Conservation (phyloP, 2,113 vertebrate species). For the Corapipo altera region DNA sequence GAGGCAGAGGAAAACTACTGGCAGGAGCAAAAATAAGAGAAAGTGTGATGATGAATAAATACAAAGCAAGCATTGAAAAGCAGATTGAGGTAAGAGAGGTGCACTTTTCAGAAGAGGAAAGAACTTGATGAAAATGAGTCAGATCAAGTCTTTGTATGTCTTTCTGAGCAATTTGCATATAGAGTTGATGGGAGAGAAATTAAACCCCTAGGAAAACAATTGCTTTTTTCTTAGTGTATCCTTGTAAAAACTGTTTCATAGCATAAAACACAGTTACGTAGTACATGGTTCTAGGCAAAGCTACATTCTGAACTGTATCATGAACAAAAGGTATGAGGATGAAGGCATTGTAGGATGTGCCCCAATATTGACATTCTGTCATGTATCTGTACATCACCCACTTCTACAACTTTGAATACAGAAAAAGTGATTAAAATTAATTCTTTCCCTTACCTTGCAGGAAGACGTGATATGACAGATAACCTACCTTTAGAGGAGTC, state of each 20-base stretch:
- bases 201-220: neutral
- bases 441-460: neutral
- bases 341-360: neutral
- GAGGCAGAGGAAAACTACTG: neutral
- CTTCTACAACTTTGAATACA: neutral
- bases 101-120: neutral
- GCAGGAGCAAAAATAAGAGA: neutral
- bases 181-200: neutral
- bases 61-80: neutral
- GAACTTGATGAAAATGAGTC: neutral
- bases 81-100: neutral
- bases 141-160: neutral
- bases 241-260: neutral
- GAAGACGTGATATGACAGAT: neutral
- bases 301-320: neutral
- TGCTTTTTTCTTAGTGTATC: neutral
- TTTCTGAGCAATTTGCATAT: neutral
- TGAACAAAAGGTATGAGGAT: neutral
- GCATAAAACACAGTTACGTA: neutral
- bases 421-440: neutral
- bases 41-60: neutral
- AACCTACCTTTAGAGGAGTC: neutral
- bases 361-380: neutral
- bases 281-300: neutral
- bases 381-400: neutral